These are phyloP conservation scores for Allolobophora icterica DNA, from an alignment of 2,888 invertebrate species.

Conservation along the genomic window DNA sequence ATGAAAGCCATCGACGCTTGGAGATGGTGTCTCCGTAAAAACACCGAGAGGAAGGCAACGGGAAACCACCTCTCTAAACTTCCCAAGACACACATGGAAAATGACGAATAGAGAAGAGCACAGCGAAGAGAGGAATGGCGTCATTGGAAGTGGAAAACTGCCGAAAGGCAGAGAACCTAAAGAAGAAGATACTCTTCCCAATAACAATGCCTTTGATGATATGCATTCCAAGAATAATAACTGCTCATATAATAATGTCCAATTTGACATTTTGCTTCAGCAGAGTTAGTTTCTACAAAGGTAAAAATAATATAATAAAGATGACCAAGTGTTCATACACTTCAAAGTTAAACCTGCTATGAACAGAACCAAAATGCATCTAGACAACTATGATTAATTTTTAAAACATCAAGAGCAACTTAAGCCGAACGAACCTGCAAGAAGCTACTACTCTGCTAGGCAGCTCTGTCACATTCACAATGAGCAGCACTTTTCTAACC, in stretches of 20 bases:
- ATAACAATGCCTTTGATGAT: not conserved
- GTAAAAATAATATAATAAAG: not conserved
- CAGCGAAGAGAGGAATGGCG: too few species aligned
- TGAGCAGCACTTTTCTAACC: conserved; percentile 34
- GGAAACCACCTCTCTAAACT: too few species aligned
- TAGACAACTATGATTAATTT: not conserved
- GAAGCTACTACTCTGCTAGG: not conserved
- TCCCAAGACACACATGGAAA: too few species aligned
- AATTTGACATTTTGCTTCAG: not conserved
- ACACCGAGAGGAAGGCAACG: too few species aligned
- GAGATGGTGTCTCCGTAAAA: too few species aligned
- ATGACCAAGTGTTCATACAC: not conserved
- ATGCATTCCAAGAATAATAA: not conserved
- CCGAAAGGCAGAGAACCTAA: too few species aligned
- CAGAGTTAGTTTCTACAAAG: not conserved
- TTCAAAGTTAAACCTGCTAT: not conserved
- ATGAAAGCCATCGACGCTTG: too few species aligned
- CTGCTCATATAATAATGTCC: not conserved
- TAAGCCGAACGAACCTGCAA: not conserved
- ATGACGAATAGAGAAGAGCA: too few species aligned
- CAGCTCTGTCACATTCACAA: not conserved
- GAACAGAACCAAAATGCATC: not conserved
- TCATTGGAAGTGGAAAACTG: too few species aligned
- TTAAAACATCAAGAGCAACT: conserved; percentile 1
- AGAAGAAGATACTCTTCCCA: not conserved